Evolutionary conservation across 2,113 vertebrate genomes (phyloP).

Genomic region (Morone chrysops): DNA sequence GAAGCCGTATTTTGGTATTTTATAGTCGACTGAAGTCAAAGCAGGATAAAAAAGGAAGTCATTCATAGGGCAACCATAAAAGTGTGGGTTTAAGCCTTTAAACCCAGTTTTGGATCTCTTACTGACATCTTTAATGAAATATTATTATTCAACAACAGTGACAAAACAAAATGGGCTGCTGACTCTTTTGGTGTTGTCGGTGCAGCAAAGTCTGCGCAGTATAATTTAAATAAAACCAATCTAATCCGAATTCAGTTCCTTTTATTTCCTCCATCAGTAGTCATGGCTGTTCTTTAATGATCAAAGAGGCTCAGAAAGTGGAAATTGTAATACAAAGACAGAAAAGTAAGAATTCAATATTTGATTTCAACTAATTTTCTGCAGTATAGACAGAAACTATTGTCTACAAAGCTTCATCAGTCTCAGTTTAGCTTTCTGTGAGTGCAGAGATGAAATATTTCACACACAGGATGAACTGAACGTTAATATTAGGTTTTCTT

Average conservation of each 20-base stretch:
- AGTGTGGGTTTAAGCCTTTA: background rate
- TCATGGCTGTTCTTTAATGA: background rate
- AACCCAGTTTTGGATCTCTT: background rate
- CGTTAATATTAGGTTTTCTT: too few relatives aligned
- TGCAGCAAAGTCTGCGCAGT: background rate
- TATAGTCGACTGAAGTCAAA: slow-evolving; percentile 29
- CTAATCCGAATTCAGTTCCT: background rate
- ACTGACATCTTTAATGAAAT: background rate
- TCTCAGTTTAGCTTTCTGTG: background rate
- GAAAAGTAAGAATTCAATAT: background rate
- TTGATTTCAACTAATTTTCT: slow-evolving; percentile 10
- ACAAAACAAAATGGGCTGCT: background rate
- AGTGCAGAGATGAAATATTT: background rate
- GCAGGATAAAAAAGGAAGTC: slow-evolving; percentile 16
- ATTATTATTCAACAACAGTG: slow-evolving; percentile 1
- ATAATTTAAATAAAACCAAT: background rate
- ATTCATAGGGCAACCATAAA: background rate
- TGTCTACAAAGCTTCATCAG: slow-evolving; percentile 4
- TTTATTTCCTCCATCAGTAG: slow-evolving; percentile 7
- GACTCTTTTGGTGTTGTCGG: background rate
- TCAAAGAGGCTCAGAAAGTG: background rate
- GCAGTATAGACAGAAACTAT: background rate
- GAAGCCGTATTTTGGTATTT: slow-evolving; percentile 25
- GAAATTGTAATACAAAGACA: background rate
- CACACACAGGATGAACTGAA: background rate